Percentiles rank a stretch among this genome's conserved stretches.
These are phyloP conservation scores for Oreotragus oreotragus DNA, from an alignment of 2,113 vertebrate genomes.

Conservation along the genomic window DNA sequence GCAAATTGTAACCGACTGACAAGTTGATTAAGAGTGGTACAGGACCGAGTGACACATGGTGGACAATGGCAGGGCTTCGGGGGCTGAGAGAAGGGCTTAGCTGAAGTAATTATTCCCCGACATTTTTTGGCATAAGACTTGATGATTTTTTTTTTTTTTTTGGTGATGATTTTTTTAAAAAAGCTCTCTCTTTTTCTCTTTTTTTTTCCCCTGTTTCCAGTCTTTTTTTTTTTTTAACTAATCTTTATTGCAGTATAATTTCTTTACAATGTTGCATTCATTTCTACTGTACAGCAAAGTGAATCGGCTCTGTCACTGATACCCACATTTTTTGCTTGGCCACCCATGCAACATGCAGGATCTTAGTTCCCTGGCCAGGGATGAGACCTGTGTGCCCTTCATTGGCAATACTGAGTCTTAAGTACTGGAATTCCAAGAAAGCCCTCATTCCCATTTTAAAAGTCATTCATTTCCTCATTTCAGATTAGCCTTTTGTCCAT, in stretches of 20 bases:
- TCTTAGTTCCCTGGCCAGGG: background rate
- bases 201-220: background rate
- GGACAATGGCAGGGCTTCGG: background rate
- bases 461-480: background rate
- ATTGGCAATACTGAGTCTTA: background rate
- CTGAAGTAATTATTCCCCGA: background rate
- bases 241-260: background rate
- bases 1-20: slow-evolving; percentile 9
- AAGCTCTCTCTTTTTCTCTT: background rate
- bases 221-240: background rate
- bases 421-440: background rate
- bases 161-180: background rate
- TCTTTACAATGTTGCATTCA: background rate
- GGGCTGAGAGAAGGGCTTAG: background rate
- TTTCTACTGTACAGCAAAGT: background rate
- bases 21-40: background rate
- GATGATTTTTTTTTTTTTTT: background rate
- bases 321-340: background rate
- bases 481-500: background rate
- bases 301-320: background rate
- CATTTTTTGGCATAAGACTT: background rate
- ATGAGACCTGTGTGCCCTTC: background rate
- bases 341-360: background rate
- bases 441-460: background rate
- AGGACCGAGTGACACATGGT: background rate